A percentile compares a stretch with the other conserved stretches of the same genome.
These are phyloP conservation scores for Anarhynchus alexandrinus DNA, from an alignment of 2,113 vertebrate genomes.

Conservation along the genomic window DNA sequence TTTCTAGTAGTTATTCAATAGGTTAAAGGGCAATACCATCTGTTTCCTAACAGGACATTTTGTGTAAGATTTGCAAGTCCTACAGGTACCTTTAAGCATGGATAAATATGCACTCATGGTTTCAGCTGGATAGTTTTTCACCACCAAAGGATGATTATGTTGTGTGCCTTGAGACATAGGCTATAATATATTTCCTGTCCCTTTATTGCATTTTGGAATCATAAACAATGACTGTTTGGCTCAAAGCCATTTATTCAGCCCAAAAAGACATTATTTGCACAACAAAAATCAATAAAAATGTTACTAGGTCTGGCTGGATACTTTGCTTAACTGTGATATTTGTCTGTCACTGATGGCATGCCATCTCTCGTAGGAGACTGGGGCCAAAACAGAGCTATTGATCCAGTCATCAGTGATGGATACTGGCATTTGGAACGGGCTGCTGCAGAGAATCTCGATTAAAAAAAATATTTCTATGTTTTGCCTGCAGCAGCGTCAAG, in stretches of 20 bases:
- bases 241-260: constrained; percentile 98
- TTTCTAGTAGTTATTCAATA: constrained; percentile 78
- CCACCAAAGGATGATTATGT: constrained; percentile 90
- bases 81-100: constrained; percentile 83
- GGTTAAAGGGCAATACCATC: constrained; percentile 80
- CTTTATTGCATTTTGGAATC: constrained; percentile 96
- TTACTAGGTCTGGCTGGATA: constrained; percentile 89
- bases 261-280: constrained; percentile 98
- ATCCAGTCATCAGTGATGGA: constrained; percentile 98
- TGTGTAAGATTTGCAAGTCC: constrained; percentile 84
- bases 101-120: constrained; percentile 83
- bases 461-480: constrained; percentile 82
- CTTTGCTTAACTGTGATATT: constrained; percentile 95
- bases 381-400: constrained; percentile 97
- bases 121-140: constrained; percentile 85
- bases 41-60: constrained; percentile 83
- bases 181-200: constrained; percentile 95
- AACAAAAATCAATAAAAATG: constrained; percentile 97
- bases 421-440: constrained; percentile 91
- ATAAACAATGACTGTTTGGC: constrained; percentile 97
- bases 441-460: constrained; percentile 88
- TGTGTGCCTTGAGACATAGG: constrained; percentile 91
- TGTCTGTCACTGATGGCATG: constrained; percentile 98
- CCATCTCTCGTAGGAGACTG: constrained; percentile 93
- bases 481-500: constrained; percentile 80